Evolutionary conservation across 64 coral and sea anemone species (phyloP).

Genomic region (Montipora efflorescens): DNA sequence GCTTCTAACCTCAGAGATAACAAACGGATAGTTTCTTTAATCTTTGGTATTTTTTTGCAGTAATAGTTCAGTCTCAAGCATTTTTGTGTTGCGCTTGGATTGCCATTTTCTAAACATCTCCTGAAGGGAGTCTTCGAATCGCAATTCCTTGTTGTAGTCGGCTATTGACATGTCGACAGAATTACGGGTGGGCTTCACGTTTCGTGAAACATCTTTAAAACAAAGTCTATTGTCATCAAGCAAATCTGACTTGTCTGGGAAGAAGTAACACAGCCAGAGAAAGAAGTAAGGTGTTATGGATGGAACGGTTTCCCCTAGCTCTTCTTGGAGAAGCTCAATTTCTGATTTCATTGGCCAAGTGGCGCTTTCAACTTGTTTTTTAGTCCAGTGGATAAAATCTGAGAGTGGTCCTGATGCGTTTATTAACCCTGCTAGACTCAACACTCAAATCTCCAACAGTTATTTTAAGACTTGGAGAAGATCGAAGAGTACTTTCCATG

Average conservation of each 20-base stretch:
- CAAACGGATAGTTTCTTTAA: not conserved
- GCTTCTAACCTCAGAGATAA: constrained; percentile 43
- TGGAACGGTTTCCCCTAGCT: constrained; percentile 16
- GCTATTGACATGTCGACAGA: not conserved
- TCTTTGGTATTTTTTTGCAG: not conserved
- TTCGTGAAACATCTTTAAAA: constrained; percentile 33
- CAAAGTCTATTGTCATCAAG: not conserved
- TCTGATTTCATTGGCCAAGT: constrained; percentile 1
- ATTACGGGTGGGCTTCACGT: not conserved
- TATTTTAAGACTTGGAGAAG: not conserved
- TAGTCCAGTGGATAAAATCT: constrained; percentile 17
- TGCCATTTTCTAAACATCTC: not conserved
- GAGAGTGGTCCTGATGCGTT: not conserved
- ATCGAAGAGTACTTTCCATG: not conserved
- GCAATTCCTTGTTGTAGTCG: not conserved
- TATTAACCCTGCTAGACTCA: not conserved
- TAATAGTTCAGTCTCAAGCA: no score
- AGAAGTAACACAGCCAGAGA: constrained; percentile 28
- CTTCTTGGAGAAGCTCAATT: constrained; percentile 6
- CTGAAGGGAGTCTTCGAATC: not conserved
- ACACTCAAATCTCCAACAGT: constrained; percentile 54
- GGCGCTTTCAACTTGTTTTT: not conserved
- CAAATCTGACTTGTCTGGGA: not conserved
- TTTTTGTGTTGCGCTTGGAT: no score
- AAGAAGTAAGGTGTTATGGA: constrained; percentile 23